Base-by-base conservation (phyloP, 2,797 vertebrate genomes). In the Micrastur ruficollis region DNA sequence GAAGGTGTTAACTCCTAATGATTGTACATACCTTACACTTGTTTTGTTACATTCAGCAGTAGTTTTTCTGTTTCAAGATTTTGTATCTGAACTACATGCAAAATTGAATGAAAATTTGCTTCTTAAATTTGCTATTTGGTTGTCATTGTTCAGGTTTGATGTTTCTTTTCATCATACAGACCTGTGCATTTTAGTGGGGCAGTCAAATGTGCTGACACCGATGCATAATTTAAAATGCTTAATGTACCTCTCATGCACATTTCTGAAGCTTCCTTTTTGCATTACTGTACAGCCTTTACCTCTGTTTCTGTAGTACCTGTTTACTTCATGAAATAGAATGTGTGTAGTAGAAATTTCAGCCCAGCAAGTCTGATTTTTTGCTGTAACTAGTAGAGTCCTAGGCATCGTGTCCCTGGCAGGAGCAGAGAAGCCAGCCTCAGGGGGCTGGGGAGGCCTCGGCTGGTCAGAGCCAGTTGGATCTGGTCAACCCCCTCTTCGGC, bases 401-500 rank as follows among this genome's bases (percentile, higher is more conserved):
- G 27, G 22, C 3, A 36, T 4, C 29, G 12, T 3, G 5, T 23
- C 18, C 21, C 14, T 79, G 26, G 29, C 29, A 72, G 17, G 9
- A 9, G 12, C 12, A 72, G 29, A 12, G 17, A 23, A 34, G 20
- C 38, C 4, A 2, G 6, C 65, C 23, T 50, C 29, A 52, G 11
- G 17, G 19, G 11, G 3, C 8, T 8, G 9, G 5, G 50, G 27
- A 40, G 49, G 34, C 10, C 29, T 58, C 59, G 25, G 16, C 10
- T 80, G 18, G 12, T 38, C 1, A 2, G 12, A 63, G 6, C 5
- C 20, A 20, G 27, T 0, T 23, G 11, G 38, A 81, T 15, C 8
- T 58, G 42, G 12, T 36, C 31, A 38, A 5, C 11, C 5, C 6
- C 3, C 7, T 1, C 8, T 14, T 38, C 1, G 0, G 25, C 20